Conservation (phyloP, 2,888 invertebrate species). For the Ditula angustiorana region DNA sequence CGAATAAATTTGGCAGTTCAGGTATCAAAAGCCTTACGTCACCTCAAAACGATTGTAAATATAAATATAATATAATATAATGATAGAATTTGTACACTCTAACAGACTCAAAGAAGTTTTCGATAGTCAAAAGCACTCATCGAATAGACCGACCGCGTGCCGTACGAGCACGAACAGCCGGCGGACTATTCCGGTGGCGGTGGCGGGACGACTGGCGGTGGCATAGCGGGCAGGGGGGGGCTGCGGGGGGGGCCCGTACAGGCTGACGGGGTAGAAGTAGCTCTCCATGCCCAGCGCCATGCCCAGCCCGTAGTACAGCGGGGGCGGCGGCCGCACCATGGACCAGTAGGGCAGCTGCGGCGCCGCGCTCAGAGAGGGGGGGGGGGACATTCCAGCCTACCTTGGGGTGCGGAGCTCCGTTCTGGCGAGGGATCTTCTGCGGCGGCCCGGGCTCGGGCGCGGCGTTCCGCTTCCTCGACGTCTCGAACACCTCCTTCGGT, state of each 20-base stretch:
- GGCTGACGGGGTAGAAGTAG: constrained; percentile 51
- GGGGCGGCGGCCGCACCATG: constrained; percentile 76
- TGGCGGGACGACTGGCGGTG: constrained; percentile 83
- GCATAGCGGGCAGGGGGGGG: constrained; percentile 77
- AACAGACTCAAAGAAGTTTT: not conserved
- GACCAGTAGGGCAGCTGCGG: constrained; percentile 67
- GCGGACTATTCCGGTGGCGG: constrained; percentile 70
- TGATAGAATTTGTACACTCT: constrained; percentile 3
- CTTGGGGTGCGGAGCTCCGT: constrained; percentile 73
- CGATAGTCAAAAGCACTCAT: not conserved
- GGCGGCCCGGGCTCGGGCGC: constrained; percentile 58
- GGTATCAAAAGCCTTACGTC: not conserved
- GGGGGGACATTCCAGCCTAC: constrained; percentile 72
- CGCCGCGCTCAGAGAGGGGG: constrained; percentile 55
- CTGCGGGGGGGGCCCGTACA: constrained; percentile 53
- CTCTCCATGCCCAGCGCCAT: constrained; percentile 54
- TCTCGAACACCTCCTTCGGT: constrained; percentile 89
- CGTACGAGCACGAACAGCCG: not conserved
- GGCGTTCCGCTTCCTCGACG: constrained; percentile 70
- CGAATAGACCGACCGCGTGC: too few relatives aligned
- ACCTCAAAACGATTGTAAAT: not conserved
- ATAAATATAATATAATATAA: not conserved
- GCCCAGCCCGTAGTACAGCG: constrained; percentile 61
- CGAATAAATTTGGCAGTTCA: not conserved
- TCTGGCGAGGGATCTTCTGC: constrained; percentile 70